Conservation (phyloP, 2,888 invertebrate species). For the Agrochola circellaris region DNA sequence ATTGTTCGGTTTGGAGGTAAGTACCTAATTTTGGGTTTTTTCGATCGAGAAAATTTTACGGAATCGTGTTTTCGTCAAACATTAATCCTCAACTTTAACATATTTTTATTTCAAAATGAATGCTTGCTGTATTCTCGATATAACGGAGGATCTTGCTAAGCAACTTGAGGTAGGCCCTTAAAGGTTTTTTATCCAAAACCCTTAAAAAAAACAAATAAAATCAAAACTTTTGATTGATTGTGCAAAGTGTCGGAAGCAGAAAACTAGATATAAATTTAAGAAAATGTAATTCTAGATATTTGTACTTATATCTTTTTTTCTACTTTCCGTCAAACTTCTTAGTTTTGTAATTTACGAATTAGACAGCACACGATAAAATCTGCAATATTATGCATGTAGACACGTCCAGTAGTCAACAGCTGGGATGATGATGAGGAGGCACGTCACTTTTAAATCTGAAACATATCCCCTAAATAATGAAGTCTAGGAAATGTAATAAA, state of each 20-base stretch:
- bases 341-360: not conserved
- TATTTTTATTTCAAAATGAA: too few species aligned
- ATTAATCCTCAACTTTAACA: too few species aligned
- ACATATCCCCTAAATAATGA: not conserved
- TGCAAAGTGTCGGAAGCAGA: not conserved
- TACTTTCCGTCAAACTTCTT: not conserved
- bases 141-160: too few species aligned
- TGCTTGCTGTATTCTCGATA: too few species aligned
- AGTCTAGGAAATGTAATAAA: slow-evolving; percentile 8
- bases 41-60: too few species aligned
- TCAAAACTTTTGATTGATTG: not conserved
- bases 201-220: not conserved
- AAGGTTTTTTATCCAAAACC: too few species aligned
- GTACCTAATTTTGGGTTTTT: too few species aligned
- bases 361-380: not conserved
- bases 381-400: not conserved
- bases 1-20: too few species aligned
- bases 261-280: not conserved
- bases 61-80: too few species aligned
- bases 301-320: not conserved
- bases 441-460: slow-evolving; percentile 8
- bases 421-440: too few species aligned
- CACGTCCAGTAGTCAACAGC: not conserved
- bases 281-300: not conserved
- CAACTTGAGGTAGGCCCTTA: too few species aligned